Conservation (phyloP, 2,888 invertebrate genomes). For the Plagodis dolabraria region DNA sequence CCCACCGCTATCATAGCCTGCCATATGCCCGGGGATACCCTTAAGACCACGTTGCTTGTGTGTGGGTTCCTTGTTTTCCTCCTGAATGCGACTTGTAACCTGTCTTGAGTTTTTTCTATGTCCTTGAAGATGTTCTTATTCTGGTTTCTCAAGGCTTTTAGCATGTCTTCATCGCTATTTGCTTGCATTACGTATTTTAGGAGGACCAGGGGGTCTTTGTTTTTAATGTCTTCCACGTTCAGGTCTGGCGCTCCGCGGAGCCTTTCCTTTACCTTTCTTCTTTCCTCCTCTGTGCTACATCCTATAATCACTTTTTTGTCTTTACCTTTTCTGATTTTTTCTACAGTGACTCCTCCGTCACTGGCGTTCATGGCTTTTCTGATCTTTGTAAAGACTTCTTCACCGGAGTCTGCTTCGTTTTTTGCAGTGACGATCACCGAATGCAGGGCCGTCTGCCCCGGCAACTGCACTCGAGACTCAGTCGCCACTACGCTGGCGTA, state of each 20-base stretch:
- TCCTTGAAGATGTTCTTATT: neutral
- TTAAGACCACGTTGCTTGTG: conserved; percentile 7
- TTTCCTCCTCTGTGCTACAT: conserved; percentile 19
- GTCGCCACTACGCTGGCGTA: no score
- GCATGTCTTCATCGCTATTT: conserved; percentile 13
- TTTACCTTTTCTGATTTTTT: conserved; percentile 26
- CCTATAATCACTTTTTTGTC: conserved; percentile 25
- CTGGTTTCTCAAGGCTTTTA: conserved; percentile 12
- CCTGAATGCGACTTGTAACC: neutral
- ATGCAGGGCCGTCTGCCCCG: conserved; percentile 18
- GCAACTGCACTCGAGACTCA: neutral
- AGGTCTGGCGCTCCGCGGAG: conserved; percentile 9
- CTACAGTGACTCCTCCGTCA: conserved; percentile 18
- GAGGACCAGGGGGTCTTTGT: conserved; percentile 26
- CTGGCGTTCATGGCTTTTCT: conserved; percentile 26
- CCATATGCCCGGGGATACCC: conserved; percentile 26
- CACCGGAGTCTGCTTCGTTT: conserved; percentile 20
- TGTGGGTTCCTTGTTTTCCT: conserved; percentile 3
- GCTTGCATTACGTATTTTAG: conserved; percentile 6
- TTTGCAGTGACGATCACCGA: conserved; percentile 16
- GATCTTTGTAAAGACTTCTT: conserved; percentile 14
- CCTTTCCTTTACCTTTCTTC: conserved; percentile 15
- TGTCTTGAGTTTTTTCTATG: neutral
- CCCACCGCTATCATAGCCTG: conserved; percentile 9
- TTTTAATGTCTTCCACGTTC: conserved; percentile 22